Base-by-base conservation (phyloP, 2,888 invertebrate species). In the Cryptocephalus primarius region DNA sequence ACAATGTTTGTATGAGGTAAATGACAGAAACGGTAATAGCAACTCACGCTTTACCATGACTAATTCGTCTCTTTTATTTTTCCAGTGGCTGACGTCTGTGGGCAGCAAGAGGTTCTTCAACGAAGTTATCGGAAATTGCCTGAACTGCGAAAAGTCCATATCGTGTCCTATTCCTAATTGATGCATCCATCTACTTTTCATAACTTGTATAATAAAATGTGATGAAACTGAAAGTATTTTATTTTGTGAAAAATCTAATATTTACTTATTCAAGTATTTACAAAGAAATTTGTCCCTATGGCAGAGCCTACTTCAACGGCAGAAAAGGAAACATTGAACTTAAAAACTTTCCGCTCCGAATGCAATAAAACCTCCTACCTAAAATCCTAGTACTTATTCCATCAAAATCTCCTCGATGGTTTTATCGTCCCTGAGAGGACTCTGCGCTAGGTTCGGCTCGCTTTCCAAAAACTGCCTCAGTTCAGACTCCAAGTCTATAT, bases 401-500 rank as follows among this genome's bases (percentile, higher is more conserved):
- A 63, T 60, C 32, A 63, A 49, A 47, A 74, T 72, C 52, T 73
- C 73, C 51, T 74, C 74, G 46, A 73, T 73, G n/a, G 70, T 70
- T 49, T 71, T 69, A 56, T 70, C 68, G 34, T 65, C 66, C 43
- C 68, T 59, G 33, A 69, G 49, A n/a, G 70, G 68, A 38, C 67
- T 75, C 46, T 73, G 75, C 33, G 73, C 71, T 48, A 78, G 66
- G 22, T 77, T 77, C 33, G 78, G 74, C 56, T 82, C 83, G 63
- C 79, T 80, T 64, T 83, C 83, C 22, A 83, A 68, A 65, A 83
- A 83, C 65, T 83, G 83, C n/a, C 83, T 71, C 40, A 83, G 63
- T 57, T 83, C 83, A 10, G 78, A 78, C 63, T 83, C 83, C 55
- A 83, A 68, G 69, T 83, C 83, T 9, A 55, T 54, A 31, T 54